phyloP scores from a whole-genome alignment of 2,113 vertebrate genomes.

The Butastur rufipennis region DNA sequence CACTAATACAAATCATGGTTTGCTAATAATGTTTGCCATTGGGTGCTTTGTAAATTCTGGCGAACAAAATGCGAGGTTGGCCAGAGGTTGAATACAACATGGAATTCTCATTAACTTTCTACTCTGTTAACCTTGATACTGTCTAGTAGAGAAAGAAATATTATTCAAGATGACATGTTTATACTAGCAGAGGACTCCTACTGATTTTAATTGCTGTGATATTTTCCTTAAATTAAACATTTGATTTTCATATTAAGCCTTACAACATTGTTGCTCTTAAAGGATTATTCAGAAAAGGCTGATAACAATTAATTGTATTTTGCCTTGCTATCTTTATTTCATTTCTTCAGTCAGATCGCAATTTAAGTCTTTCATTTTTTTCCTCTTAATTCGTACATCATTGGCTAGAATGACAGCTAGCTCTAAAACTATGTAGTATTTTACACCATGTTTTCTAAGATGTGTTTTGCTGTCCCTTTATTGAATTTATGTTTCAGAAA shows the following conservation, averaged over 20 bases:
- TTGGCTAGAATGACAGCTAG: not conserved
- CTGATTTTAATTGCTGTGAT: constrained; percentile 66
- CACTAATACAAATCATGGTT: not conserved
- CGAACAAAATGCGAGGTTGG: not conserved
- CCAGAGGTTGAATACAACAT: constrained; percentile 3
- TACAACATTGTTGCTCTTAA: constrained; percentile 20
- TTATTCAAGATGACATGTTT: constrained; percentile 50
- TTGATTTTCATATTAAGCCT: constrained; percentile 56
- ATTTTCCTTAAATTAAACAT: constrained; percentile 65
- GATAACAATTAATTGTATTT: constrained; percentile 13
- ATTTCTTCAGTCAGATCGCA: not conserved
- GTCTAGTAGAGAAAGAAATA: constrained; percentile 12
- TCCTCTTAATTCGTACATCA: not conserved
- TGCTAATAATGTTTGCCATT: not conserved
- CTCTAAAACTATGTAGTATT: not conserved
- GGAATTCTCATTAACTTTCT: constrained; percentile 28
- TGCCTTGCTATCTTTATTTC: not conserved
- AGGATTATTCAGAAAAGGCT: constrained; percentile 13
- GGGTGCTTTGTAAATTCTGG: not conserved
- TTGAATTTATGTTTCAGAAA: not conserved
- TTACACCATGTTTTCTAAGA: not conserved
- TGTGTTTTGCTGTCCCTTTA: not conserved
- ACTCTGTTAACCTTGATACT: constrained; percentile 31
- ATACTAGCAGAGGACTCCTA: constrained; percentile 34
- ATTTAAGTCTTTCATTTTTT: not conserved